These are phyloP conservation scores for Squalus acanthias DNA, from an alignment of 2,797 vertebrate species.

Conservation along the genomic window DNA sequence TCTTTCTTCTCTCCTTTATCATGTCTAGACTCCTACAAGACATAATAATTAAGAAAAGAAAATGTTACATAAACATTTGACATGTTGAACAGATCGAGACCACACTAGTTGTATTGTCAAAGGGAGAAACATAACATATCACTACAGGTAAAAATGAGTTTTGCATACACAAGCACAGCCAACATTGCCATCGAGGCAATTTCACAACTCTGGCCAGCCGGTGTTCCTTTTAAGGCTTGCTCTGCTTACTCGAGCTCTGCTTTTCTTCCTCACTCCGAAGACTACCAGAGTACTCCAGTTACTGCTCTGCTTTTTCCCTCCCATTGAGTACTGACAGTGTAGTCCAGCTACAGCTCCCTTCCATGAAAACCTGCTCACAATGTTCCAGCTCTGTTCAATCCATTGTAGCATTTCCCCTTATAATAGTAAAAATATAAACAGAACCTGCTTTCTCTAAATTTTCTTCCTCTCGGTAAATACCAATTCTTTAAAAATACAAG, in stretches of 20 bases:
- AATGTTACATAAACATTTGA: not conserved
- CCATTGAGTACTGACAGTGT: not conserved
- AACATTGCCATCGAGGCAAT: not conserved
- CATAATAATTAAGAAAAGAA: not conserved
- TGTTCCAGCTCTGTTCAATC: not conserved
- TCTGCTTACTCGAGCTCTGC: not conserved
- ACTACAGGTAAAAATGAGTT: not conserved
- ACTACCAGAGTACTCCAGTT: too few relatives aligned
- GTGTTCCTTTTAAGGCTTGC: not conserved
- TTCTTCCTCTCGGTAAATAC: not conserved
- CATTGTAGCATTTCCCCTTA: not conserved
- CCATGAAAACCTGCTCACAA: not conserved
- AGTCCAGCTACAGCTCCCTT: not conserved
- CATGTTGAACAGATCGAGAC: not conserved
- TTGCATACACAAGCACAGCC: not conserved
- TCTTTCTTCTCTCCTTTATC: constrained; percentile 89
- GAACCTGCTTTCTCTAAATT: not conserved
- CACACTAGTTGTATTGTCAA: constrained; percentile 41
- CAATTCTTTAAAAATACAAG: not conserved
- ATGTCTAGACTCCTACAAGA: constrained; percentile 74
- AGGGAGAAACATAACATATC: constrained; percentile 43
- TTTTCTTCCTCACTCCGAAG: not conserved
- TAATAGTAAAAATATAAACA: not conserved
- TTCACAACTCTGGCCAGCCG: rapidly evolving
- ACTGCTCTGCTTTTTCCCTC: not conserved